Evolutionary conservation across 2,888 invertebrate species (phyloP).

Genomic region (Pheosia gnoma): DNA sequence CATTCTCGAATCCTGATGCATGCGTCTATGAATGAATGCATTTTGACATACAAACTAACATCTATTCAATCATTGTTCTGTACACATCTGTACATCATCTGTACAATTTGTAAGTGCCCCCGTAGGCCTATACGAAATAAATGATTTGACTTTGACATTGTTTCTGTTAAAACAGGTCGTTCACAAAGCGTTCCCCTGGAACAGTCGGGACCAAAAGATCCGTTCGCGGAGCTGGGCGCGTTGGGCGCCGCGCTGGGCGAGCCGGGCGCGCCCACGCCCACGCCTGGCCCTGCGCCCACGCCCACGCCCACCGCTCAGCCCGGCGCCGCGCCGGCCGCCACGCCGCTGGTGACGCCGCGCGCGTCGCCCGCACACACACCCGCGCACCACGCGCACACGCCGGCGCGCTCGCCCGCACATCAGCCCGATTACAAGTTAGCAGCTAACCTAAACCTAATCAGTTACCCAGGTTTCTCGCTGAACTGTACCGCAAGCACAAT

Average conservation of each 20-base stretch:
- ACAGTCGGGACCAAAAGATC: constrained; percentile 84
- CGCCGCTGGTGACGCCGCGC: constrained; percentile 54
- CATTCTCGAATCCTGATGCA: no score
- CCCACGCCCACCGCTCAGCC: constrained; percentile 71
- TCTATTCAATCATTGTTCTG: no score
- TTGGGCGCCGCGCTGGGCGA: constrained; percentile 63
- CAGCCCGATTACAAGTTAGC: constrained; percentile 77
- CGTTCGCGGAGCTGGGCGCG: constrained; percentile 88
- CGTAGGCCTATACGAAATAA: no score
- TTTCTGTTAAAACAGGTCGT: constrained; percentile 44
- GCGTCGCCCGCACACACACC: constrained; percentile 71
- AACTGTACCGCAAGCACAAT: no score
- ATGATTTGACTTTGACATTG: no score
- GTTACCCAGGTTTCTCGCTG: no score
- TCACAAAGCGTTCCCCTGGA: constrained; percentile 68
- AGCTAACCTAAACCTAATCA: not conserved
- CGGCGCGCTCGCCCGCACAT: constrained; percentile 70
- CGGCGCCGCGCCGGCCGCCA: not conserved
- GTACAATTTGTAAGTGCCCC: no score
- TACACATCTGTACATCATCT: no score
- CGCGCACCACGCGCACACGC: constrained; percentile 58
- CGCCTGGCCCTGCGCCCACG: constrained; percentile 53
- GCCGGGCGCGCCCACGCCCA: constrained; percentile 48
- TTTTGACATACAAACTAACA: no score
- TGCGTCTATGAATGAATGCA: no score